A percentile compares a stretch with the other conserved stretches of the same genome.
Conservation (phyloP, 1,140 invertebrate genomes). For the Drosophila fuyamai region DNA sequence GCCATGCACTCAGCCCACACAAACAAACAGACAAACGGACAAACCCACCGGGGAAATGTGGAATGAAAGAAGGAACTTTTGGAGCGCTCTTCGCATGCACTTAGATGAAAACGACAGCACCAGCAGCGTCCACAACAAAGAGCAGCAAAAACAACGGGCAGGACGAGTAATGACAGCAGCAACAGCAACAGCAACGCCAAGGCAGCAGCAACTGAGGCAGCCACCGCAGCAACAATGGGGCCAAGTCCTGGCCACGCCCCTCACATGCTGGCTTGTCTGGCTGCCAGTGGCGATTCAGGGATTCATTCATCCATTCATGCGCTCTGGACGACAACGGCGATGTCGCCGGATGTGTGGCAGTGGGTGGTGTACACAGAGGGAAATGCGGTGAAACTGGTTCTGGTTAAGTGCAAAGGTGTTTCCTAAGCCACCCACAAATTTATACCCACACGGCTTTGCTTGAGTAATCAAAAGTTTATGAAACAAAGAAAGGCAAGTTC, state of each 20-base stretch:
- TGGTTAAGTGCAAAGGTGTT: background rate
- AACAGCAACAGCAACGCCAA: constrained; percentile 23
- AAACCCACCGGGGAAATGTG: constrained; percentile 20
- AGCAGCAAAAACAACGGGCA: constrained; percentile 40
- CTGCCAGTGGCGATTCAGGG: constrained; percentile 69
- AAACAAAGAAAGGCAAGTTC: background rate
- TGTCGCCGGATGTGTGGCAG: constrained; percentile 35
- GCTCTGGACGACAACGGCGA: constrained; percentile 56
- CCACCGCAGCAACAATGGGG: constrained; percentile 67
- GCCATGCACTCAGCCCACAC: constrained; percentile 54
- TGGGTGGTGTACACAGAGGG: constrained; percentile 31
- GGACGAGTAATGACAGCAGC: constrained; percentile 68
- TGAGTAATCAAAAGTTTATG: background rate
- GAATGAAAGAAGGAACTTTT: constrained; percentile 55
- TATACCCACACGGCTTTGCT: background rate
- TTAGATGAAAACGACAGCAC: constrained; percentile 77
- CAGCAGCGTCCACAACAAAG: constrained; percentile 46
- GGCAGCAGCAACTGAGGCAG: constrained; percentile 26
- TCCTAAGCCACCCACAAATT: background rate
- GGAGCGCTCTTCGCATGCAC: constrained; percentile 78
- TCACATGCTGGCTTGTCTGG: constrained; percentile 56
- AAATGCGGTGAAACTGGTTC: constrained; percentile 7
- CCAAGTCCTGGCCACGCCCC: constrained; percentile 68
- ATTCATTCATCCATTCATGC: constrained; percentile 77
- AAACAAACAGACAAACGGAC: constrained; percentile 19